These are phyloP conservation scores for Caranx ignobilis DNA, from an alignment of 2,113 vertebrate species.

Conservation along the genomic window DNA sequence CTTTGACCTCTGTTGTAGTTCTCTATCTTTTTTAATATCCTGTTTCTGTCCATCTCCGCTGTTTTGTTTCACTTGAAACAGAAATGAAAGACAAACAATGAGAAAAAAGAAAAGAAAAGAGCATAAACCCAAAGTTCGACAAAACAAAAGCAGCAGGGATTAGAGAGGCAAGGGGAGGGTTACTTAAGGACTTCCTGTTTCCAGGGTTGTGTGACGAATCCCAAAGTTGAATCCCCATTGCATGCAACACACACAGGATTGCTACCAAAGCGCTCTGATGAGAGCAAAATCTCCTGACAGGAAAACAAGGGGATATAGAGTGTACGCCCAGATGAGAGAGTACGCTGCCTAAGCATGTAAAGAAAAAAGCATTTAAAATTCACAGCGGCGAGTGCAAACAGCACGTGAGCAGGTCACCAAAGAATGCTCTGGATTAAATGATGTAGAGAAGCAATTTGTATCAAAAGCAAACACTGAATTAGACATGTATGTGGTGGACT, in stretches of 20 bases:
- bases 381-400: slow-evolving; percentile 25
- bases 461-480: slow-evolving; percentile 39
- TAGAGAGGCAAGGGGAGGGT: slow-evolving; percentile 52
- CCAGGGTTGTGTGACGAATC: slow-evolving; percentile 69
- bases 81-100: slow-evolving; percentile 13
- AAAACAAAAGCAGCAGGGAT: slow-evolving; percentile 64
- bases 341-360: slow-evolving; percentile 33
- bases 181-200: slow-evolving; percentile 62
- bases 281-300: slow-evolving; percentile 59
- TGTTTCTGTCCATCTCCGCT: background rate
- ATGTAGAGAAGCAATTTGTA: slow-evolving; percentile 49
- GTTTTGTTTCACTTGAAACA: slow-evolving; percentile 3
- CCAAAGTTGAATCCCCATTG: slow-evolving; percentile 59
- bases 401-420: slow-evolving; percentile 34
- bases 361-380: slow-evolving; percentile 44
- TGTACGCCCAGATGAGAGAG: slow-evolving; percentile 44
- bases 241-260: slow-evolving; percentile 55
- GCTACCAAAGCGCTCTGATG: slow-evolving; percentile 46
- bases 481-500: slow-evolving; percentile 10
- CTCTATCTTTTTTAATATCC: background rate
- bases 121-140: slow-evolving; percentile 22
- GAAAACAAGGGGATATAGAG: slow-evolving; percentile 54
- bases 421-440: slow-evolving; percentile 45
- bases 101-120: background rate
- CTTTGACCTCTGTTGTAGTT: slow-evolving; percentile 18